Evolutionary conservation across 2,797 vertebrate genomes (phyloP).

Genomic region (Pangasius krempfi): DNA sequence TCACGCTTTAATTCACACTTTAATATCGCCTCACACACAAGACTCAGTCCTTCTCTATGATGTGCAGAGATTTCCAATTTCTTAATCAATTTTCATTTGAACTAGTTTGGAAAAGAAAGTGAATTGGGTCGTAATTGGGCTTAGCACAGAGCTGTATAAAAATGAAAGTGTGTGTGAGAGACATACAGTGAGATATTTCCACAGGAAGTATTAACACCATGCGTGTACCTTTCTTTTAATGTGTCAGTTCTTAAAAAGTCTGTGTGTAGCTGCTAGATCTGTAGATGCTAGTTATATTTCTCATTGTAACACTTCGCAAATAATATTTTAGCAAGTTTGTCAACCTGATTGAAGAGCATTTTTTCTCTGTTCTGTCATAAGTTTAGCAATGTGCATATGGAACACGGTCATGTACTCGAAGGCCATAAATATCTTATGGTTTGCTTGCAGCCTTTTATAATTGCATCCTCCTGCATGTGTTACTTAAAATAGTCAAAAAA

Average conservation of each 20-base stretch:
- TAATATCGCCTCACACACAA: background rate
- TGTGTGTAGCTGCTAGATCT: background rate
- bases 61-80: background rate
- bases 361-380: background rate
- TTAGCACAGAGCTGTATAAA: background rate
- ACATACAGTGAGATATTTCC: background rate
- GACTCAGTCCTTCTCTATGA: background rate
- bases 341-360: background rate
- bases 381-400: background rate
- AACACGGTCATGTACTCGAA: background rate
- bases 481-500: background rate
- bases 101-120: too few species aligned
- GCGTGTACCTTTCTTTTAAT: background rate
- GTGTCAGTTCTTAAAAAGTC: background rate
- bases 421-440: background rate
- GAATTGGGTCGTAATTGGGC: background rate
- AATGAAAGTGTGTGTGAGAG: background rate
- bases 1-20: background rate
- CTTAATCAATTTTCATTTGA: background rate
- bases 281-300: background rate
- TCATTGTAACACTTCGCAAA: too few species aligned
- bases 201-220: slow-evolving; percentile 12
- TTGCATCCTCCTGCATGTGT: background rate
- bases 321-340: background rate
- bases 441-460: background rate